These are phyloP conservation scores for Numenius phaeopus DNA, from an alignment of 2,797 vertebrate genomes.

Conservation along the genomic window DNA sequence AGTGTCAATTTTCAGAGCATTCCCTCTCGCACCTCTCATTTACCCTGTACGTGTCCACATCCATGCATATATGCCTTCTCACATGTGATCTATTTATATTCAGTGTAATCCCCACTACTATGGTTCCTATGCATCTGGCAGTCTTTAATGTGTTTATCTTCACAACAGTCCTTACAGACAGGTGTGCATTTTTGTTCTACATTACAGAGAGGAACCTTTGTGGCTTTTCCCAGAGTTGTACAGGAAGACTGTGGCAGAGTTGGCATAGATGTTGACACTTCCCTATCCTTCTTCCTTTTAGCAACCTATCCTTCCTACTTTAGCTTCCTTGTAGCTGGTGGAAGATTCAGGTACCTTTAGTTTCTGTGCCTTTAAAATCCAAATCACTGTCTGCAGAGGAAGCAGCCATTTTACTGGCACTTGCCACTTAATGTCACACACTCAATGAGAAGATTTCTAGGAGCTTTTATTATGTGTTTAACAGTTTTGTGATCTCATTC, in stretches of 20 bases:
- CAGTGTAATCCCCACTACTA: not conserved
- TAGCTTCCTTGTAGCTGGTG: not conserved
- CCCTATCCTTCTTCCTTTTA: not conserved
- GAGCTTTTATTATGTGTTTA: not conserved
- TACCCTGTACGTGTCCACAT: not conserved
- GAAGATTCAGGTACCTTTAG: not conserved
- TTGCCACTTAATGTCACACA: not conserved
- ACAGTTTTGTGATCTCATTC: not conserved
- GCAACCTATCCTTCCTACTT: not conserved
- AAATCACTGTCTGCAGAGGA: not conserved
- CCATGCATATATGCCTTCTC: not conserved
- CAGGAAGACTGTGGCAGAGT: not conserved
- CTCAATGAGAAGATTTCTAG: not conserved
- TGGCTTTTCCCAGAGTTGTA: not conserved
- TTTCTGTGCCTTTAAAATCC: not conserved
- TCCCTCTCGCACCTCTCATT: not conserved
- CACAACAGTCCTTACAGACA: not conserved
- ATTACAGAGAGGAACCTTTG: not conserved
- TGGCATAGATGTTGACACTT: not conserved
- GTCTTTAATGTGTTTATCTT: slow-evolving; percentile 19
- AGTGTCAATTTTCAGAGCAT: not conserved
- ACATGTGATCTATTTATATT: not conserved
- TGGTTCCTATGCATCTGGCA: not conserved
- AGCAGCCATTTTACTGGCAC: slow-evolving; percentile 37
- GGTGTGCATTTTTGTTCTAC: not conserved